Conservation (phyloP, 2,113 vertebrate genomes). For the Erythrolamprus reginae region DNA sequence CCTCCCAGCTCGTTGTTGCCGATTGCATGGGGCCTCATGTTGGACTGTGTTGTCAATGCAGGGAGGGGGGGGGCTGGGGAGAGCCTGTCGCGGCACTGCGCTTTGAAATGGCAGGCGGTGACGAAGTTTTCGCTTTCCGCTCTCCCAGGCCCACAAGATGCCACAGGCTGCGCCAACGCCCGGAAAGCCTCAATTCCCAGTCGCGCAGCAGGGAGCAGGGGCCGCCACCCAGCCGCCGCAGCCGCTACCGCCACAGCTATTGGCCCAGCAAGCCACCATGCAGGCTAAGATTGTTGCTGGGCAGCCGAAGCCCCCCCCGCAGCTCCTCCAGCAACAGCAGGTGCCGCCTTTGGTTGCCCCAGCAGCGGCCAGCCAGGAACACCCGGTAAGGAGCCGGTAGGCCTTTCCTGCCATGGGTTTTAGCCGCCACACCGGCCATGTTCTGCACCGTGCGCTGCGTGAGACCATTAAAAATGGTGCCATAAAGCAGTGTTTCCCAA, state of each 20-base stretch:
- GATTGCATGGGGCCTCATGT: no score
- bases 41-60: background rate
- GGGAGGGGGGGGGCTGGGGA: background rate
- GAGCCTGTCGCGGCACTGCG: background rate
- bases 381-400: constrained; percentile 51
- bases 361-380: constrained; percentile 49
- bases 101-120: background rate
- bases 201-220: constrained; percentile 55
- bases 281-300: constrained; percentile 60
- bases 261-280: constrained; percentile 69
- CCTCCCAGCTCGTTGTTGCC: no score
- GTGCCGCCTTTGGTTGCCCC: background rate
- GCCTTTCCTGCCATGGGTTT: background rate
- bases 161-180: constrained; percentile 24
- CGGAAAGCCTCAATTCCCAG: constrained; percentile 69
- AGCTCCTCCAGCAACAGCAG: constrained; percentile 26
- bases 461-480: no score
- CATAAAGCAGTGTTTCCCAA: no score
- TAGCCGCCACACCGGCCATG: background rate
- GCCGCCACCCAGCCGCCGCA: background rate
- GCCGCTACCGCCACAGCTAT: background rate
- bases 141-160: constrained; percentile 20
- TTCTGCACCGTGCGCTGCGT: background rate
- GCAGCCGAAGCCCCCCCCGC: constrained; percentile 49
- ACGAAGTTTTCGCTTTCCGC: background rate